A percentile compares a stretch with the other conserved stretches of the same genome.
phyloP scores from a whole-genome alignment of 2,888 invertebrate genomes.

The Lasioglossum lativentre region DNA sequence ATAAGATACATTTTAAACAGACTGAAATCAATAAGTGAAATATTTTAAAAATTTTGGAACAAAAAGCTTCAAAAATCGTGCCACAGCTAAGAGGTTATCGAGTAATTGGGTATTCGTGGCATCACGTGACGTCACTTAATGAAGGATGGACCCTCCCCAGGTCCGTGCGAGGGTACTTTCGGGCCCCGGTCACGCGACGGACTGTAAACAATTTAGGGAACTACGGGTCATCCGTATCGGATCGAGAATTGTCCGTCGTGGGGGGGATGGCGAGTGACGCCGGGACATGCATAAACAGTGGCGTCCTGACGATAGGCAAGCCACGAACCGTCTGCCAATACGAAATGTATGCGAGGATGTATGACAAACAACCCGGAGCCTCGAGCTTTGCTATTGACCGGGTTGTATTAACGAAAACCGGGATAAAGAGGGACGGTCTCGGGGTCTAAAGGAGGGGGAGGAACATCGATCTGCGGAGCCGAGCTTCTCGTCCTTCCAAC shows the following conservation, averaged over 20 bases:
- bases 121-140: not conserved
- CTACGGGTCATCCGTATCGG: conserved; percentile 25
- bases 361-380: conserved; percentile 73
- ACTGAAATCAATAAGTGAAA: no score
- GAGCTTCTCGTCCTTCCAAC: conserved; percentile 54
- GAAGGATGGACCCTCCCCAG: not conserved
- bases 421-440: not conserved
- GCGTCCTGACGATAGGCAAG: conserved; percentile 60
- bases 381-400: conserved; percentile 59
- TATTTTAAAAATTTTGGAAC: no score
- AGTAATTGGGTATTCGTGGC: not conserved
- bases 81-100: not conserved
- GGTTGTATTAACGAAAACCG: conserved; percentile 58
- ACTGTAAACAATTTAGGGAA: conserved; percentile 44
- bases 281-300: conserved; percentile 69
- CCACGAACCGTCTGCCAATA: conserved; percentile 57
- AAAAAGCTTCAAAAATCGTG: no score
- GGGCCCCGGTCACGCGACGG: conserved; percentile 21
- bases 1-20: no score
- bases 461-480: conserved; percentile 74
- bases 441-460: conserved; percentile 11
- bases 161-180: not conserved
- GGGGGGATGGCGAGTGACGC: not conserved
- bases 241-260: conserved; percentile 16
- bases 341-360: conserved; percentile 73